Percentiles rank a stretch among this genome's conserved stretches.
These are phyloP conservation scores for Cheiracanthium punctorium DNA, from an alignment of 2,888 invertebrate species.

Conservation along the genomic window DNA sequence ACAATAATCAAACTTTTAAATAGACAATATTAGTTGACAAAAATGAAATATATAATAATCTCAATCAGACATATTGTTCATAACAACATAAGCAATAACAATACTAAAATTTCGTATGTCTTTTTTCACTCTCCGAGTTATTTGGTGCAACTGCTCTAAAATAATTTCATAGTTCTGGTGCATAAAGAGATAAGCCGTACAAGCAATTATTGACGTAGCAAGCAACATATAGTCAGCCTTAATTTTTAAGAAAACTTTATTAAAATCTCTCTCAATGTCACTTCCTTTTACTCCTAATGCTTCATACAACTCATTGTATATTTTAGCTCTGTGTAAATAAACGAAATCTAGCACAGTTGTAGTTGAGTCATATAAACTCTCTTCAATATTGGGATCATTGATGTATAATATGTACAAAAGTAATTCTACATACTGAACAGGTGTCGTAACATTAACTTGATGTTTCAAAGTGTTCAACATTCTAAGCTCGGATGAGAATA, in stretches of 20 bases:
- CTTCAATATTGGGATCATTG: constrained; percentile 42
- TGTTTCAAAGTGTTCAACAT: constrained; percentile 33
- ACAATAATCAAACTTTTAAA: too few relatives aligned
- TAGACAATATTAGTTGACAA: too few relatives aligned
- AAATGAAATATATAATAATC: neutral
- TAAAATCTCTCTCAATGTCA: constrained; percentile 1
- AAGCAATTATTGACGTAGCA: constrained; percentile 32
- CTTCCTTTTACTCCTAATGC: constrained; percentile 20
- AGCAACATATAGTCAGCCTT: constrained; percentile 62
- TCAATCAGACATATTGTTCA: neutral
- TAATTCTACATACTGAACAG: constrained; percentile 32
- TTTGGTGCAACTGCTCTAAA: constrained; percentile 50
- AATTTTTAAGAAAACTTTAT: constrained; percentile 37
- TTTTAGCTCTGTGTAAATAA: constrained; percentile 24
- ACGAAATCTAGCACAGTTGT: constrained; percentile 36
- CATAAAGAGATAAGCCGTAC: constrained; percentile 29
- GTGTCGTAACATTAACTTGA: constrained; percentile 28
- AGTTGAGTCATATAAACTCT: constrained; percentile 12
- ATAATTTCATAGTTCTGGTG: constrained; percentile 21
- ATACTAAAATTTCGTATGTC: constrained; percentile 49
- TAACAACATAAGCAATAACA: constrained; percentile 32
- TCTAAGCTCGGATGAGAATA: constrained; percentile 52
- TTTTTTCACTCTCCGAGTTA: constrained; percentile 34
- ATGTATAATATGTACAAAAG: constrained; percentile 36
- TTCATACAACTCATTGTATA: constrained; percentile 45